Percentiles rank a stretch among this genome's conserved stretches.
Evolutionary conservation across 2,113 vertebrate genomes (phyloP).

Genomic region (Isichthys henryi): DNA sequence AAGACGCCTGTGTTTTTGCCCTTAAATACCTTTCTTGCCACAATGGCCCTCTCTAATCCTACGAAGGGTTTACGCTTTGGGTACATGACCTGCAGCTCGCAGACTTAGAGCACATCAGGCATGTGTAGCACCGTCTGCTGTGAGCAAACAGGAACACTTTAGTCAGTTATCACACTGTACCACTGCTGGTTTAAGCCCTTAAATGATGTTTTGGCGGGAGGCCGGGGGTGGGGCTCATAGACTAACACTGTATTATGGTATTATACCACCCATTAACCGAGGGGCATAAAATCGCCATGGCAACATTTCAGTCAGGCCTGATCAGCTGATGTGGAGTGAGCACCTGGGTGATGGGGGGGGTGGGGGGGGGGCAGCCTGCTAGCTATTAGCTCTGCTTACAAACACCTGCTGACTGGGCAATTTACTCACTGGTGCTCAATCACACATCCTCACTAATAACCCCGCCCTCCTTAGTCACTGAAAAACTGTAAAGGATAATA

Average conservation of each 20-base stretch:
- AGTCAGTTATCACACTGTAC: not conserved
- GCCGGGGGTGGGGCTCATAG: not conserved
- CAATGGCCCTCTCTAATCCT: not conserved
- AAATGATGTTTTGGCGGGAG: not conserved
- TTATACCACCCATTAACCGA: not conserved
- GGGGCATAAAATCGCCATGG: not conserved
- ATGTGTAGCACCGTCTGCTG: not conserved
- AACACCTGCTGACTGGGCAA: not conserved
- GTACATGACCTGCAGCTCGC: not conserved
- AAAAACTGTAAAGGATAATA: not conserved
- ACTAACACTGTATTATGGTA: not conserved
- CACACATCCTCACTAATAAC: not conserved
- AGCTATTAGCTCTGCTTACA: not conserved
- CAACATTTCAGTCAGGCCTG: not conserved
- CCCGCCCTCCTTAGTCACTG: not conserved
- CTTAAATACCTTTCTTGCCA: conserved; percentile 1
- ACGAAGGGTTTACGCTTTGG: not conserved
- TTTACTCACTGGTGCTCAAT: not conserved
- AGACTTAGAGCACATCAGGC: not conserved
- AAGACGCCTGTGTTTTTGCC: not conserved
- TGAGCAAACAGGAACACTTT: not conserved
- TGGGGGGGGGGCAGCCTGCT: not conserved
- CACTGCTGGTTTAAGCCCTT: not conserved
- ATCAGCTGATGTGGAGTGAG: not conserved
- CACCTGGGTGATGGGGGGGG: not conserved